These are phyloP conservation scores for Colostygia pectinataria DNA, from an alignment of 2,888 invertebrate species.

Conservation along the genomic window DNA sequence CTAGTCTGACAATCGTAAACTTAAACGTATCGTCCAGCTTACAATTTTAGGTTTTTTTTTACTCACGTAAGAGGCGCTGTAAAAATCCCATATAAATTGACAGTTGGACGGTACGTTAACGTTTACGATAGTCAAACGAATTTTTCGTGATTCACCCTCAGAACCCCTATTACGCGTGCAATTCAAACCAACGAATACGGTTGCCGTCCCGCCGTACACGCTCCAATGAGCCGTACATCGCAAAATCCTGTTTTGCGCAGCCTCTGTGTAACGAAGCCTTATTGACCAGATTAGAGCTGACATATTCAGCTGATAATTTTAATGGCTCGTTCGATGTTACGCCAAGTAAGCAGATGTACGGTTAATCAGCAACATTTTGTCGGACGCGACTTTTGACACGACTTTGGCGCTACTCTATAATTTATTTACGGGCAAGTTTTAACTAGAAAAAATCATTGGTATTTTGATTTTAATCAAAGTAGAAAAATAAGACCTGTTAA, in stretches of 20 bases:
- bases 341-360: constrained; percentile 46
- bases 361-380: constrained; percentile 13
- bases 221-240: constrained; percentile 30
- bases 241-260: constrained; percentile 25
- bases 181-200: constrained; percentile 17
- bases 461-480: too few species aligned
- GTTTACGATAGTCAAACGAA: too few species aligned
- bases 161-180: constrained; percentile 27
- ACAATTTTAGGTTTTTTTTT: too few species aligned
- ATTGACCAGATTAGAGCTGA: constrained; percentile 67
- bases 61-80: too few species aligned
- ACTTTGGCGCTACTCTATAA: not conserved
- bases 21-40: too few species aligned
- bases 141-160: too few species aligned
- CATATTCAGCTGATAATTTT: constrained; percentile 63
- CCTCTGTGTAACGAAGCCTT: constrained; percentile 28
- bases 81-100: too few species aligned
- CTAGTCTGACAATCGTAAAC: too few species aligned
- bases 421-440: not conserved
- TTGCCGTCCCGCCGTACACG: constrained; percentile 34
- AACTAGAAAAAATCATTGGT: too few species aligned
- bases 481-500: too few species aligned
- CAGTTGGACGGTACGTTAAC: too few species aligned
- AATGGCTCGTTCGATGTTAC: constrained; percentile 62
- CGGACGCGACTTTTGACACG: constrained; percentile 4